A percentile compares a stretch with the other conserved stretches of the same genome.
Conservation (phyloP, 2,888 invertebrate genomes). For the Anodontia alba region DNA sequence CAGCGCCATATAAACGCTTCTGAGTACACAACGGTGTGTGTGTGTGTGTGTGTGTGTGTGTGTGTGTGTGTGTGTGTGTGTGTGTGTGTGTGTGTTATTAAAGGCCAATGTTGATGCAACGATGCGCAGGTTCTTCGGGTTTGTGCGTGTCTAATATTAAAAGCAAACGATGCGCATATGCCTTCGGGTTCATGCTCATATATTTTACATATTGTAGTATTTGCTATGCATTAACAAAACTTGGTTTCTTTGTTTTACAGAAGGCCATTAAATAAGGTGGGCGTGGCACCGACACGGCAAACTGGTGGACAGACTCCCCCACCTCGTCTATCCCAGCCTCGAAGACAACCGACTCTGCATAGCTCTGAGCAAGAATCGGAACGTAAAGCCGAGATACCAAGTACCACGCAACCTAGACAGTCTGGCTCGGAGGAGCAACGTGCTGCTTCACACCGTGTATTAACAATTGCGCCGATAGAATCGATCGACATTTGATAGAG, state of each 20-base stretch:
- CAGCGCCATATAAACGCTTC: too few species aligned
- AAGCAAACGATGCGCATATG: too few species aligned
- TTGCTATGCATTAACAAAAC: too few species aligned
- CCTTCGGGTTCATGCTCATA: too few species aligned
- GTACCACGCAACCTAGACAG: neutral
- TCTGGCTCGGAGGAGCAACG: neutral
- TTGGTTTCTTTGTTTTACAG: neutral
- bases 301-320: neutral
- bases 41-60: too few species aligned
- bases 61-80: too few species aligned
- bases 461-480: neutral
- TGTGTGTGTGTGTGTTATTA: too few species aligned
- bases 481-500: neutral
- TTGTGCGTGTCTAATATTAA: too few species aligned
- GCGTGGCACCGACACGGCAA: neutral
- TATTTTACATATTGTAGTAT: too few species aligned
- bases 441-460: neutral
- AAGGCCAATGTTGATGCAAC: too few species aligned
- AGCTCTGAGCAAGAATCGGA: neutral
- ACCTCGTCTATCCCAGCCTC: neutral
- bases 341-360: neutral
- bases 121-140: too few species aligned
- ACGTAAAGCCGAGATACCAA: neutral
- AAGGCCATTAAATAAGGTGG: neutral
- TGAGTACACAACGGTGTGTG: too few species aligned